Conservation (phyloP, 2,797 vertebrate species). For the Syngnathus acus region DNA sequence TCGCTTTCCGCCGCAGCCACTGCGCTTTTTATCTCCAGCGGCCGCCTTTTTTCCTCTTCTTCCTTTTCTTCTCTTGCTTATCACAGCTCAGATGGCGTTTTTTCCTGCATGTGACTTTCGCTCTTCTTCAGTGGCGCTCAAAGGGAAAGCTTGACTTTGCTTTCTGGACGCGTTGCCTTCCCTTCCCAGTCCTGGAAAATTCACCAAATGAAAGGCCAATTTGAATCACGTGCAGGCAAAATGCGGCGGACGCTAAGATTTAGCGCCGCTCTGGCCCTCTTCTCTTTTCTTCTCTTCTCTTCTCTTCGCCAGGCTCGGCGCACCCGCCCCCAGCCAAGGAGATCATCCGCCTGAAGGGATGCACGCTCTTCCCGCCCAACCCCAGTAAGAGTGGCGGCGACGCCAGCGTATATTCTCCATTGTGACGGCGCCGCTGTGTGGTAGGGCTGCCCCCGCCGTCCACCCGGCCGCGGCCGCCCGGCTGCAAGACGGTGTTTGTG, state of each 20-base stretch:
- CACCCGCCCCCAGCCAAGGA: constrained; percentile 71
- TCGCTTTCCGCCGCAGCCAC: background rate
- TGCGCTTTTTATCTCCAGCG: too few relatives aligned
- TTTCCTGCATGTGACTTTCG: background rate
- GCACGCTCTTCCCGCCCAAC: constrained; percentile 93
- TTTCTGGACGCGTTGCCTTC: background rate
- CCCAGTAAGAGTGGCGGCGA: constrained; percentile 76
- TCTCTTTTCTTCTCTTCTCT: too few relatives aligned
- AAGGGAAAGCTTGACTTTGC: too few relatives aligned
- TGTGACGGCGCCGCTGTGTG: background rate
- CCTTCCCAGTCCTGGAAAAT: too few relatives aligned
- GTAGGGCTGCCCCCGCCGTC: constrained; percentile 87
- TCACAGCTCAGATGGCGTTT: too few relatives aligned
- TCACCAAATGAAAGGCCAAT: too few relatives aligned
- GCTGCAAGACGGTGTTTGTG: constrained; percentile 92
- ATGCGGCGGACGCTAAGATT: too few relatives aligned
- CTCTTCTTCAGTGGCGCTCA: background rate
- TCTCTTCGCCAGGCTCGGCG: too few relatives aligned
- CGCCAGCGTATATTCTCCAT: too few relatives aligned
- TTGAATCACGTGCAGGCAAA: too few relatives aligned
- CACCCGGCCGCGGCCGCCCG: constrained; percentile 85
- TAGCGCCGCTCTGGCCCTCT: too few relatives aligned
- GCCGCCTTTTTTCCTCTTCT: background rate
- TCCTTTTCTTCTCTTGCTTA: background rate
- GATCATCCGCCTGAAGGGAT: constrained; percentile 93